Percentiles rank a stretch among this genome's conserved stretches.
Evolutionary conservation across 1,140 invertebrate genomes (phyloP).

Genomic region (Dryas iulia): DNA sequence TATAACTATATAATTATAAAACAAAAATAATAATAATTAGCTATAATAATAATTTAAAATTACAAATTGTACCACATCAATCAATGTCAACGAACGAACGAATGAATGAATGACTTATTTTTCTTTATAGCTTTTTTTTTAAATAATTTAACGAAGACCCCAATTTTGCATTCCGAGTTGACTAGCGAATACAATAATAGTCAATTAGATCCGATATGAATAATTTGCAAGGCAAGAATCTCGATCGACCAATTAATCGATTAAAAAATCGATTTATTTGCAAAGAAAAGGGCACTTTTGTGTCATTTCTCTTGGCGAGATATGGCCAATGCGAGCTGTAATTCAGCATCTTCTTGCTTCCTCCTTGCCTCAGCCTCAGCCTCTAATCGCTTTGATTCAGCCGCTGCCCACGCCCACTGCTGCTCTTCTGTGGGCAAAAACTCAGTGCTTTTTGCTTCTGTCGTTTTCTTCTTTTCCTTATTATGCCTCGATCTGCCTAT

Average conservation of each 20-base stretch:
- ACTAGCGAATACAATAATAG: constrained; percentile 3
- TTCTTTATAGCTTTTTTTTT: constrained; percentile 1
- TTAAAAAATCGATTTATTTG: constrained; percentile 2
- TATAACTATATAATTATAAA: not conserved
- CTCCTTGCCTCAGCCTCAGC: constrained; percentile 69
- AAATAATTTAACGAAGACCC: not conserved
- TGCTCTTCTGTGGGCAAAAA: constrained; percentile 74
- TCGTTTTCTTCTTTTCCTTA: constrained; percentile 61
- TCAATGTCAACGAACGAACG: not conserved
- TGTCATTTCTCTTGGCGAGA: constrained; percentile 74
- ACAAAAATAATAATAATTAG: not conserved
- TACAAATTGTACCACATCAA: not conserved
- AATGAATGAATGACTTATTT: not conserved
- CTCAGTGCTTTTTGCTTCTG: constrained; percentile 36
- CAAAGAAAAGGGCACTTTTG: not conserved
- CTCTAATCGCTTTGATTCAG: constrained; percentile 78
- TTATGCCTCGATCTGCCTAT: constrained; percentile 58
- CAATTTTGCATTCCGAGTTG: not conserved
- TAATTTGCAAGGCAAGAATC: constrained; percentile 10
- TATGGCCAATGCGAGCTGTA: constrained; percentile 80
- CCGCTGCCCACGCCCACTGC: constrained; percentile 82
- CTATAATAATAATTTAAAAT: not conserved
- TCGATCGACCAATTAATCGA: not conserved
- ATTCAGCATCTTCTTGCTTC: constrained; percentile 78
- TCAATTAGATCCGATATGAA: not conserved